Conservation (phyloP, 2,797 vertebrate species). For the Cercopithecus diana region DNA sequence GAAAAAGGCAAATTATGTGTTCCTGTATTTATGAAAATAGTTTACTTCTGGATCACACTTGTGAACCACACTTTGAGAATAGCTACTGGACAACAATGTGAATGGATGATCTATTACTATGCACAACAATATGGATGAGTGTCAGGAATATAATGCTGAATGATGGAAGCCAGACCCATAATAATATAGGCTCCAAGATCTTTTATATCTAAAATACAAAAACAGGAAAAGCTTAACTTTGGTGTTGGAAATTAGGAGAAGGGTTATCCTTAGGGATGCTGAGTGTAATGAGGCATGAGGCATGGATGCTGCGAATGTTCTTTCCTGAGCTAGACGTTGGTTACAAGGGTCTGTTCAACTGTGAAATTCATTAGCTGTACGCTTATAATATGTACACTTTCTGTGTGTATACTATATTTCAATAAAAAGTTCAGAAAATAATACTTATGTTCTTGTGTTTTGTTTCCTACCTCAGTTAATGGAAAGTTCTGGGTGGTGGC, state of each 20-base stretch:
- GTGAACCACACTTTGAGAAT: background rate
- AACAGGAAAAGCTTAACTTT: background rate
- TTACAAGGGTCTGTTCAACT: background rate
- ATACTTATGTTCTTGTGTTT: constrained; percentile 6
- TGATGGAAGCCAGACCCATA: background rate
- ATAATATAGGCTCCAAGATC: background rate
- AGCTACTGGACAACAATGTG: background rate
- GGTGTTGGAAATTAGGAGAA: background rate
- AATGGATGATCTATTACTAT: background rate
- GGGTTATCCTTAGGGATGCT: background rate
- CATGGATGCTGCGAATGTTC: background rate
- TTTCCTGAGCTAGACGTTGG: background rate
- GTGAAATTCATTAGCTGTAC: background rate
- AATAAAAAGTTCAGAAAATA: background rate
- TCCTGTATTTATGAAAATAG: background rate
- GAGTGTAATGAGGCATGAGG: background rate
- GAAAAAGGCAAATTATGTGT: background rate
- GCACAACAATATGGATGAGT: background rate
- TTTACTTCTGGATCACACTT: background rate
- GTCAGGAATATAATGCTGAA: background rate
- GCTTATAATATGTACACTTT: background rate
- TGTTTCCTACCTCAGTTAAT: background rate
- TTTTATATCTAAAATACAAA: background rate
- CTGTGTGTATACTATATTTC: background rate
- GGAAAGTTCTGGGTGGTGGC: background rate